A percentile compares a stretch with the other conserved stretches of the same genome.
phyloP scores from a whole-genome alignment of 2,888 invertebrate species.

The Thymelicus sylvestris region DNA sequence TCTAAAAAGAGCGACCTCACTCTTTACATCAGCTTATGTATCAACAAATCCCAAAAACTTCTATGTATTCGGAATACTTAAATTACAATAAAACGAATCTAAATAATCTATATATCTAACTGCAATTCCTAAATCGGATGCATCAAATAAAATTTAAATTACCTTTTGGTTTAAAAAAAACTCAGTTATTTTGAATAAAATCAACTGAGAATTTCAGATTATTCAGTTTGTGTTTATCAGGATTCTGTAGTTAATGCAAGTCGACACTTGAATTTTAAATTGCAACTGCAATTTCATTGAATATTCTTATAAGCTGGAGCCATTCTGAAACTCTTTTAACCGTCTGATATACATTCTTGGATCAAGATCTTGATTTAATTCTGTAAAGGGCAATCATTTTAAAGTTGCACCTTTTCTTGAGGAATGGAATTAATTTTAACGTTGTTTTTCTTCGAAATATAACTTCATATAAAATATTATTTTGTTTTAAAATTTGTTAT shows the following conservation, averaged over 20 bases:
- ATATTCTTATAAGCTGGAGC: slow-evolving; percentile 55
- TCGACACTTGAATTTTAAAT: slow-evolving; percentile 51
- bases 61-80: too few species aligned
- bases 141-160: too few species aligned
- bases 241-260: slow-evolving; percentile 19
- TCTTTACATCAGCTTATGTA: too few species aligned
- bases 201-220: not conserved
- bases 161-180: not conserved
- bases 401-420: not conserved
- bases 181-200: not conserved
- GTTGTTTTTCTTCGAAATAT: not conserved
- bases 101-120: too few species aligned
- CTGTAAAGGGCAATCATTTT: not conserved
- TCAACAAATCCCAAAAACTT: too few species aligned
- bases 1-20: too few species aligned
- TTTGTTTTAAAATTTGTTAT: too few species aligned
- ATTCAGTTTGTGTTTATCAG: slow-evolving; percentile 10
- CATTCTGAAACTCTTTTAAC: slow-evolving; percentile 38
- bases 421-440: not conserved
- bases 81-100: too few species aligned
- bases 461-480: too few species aligned
- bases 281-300: slow-evolving; percentile 51
- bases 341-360: slow-evolving; percentile 22
- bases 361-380: slow-evolving; percentile 22
- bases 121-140: too few species aligned